Base-by-base conservation (phyloP, 2,113 vertebrate species). In the Thinocorus orbignyianus region DNA sequence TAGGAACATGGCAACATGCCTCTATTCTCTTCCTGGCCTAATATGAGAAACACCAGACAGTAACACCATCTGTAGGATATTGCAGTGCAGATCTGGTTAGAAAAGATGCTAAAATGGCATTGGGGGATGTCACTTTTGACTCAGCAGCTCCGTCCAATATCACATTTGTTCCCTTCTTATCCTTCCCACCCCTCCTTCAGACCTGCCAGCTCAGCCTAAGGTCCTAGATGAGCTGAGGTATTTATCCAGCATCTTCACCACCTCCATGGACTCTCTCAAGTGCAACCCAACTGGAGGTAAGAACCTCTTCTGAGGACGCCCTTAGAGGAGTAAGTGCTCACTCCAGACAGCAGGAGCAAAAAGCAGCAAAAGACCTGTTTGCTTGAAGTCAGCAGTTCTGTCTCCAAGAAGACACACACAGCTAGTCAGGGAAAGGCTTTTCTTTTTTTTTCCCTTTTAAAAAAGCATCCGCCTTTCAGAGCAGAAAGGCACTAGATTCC, bases 341-440 rank as follows among this genome's bases (percentile, higher is more conserved):
- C 76, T 95, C n/a, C 26, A 81, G n/a, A 39, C 31, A 86, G 35
- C 46, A 9, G 2, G 44, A 82, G 68, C 57, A 70, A 57, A 85
- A 82, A 57, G 54, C 60, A 33, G 23, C 31, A 62, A 52, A 62
- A 81, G 68, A n/a, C 51, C 80, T 23, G 26, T 64, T 83, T 60
- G 76, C 57, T 85, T 55, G 13, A 66, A 96, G 80, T 92, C 85
- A 96, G 92, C 94, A 92, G 23, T 35, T 86, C 58, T 83, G 87
- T 58, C 76, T 77, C 66, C 70, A 55, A 74, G 83, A 17, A 44
- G 28, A 65, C 51, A 80, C 51, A 80, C 81, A 61, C 7, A 82
- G 79, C 49, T 73, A 35, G 28, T n/a, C 81, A 83, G 17, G 5
- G 11, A 85, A 58, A 83, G 39, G 54, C 18, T 46, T 46, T 46